Base-by-base conservation (phyloP, 2,797 vertebrate genomes). In the Sebastiscus albofasciatus region DNA sequence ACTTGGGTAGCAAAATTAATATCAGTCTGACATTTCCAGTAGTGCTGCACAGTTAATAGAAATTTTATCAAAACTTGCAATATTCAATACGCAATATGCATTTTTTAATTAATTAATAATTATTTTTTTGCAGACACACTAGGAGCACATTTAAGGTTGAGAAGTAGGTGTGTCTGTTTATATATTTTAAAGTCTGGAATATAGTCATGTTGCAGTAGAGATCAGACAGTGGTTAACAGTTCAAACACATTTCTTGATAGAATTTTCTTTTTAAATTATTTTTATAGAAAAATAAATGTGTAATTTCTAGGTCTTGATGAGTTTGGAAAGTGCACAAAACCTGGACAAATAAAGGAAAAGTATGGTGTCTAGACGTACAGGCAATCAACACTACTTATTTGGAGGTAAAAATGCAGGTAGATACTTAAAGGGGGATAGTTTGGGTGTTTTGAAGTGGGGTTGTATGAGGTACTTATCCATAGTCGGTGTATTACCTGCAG, bases 21-120 rank as follows among this genome's bases (percentile, higher is more conserved):
- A 31, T 61, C 29, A 0, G 31, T 31, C 29, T 58, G 6, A 16
- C 18, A 3, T 10, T 29, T 26, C 27, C 0, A 60, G 58, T 0
- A 3, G 39, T 13, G 39, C 39, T 16, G 39, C 39, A 42, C 39
- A 14, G 0, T 42, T 42, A 16, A 42, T 42, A 0, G 1, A 16
- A 6, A 42, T 42, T 16, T 0, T 3, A 42, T 42, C 0, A 42
- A 42, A 42, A 6, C 6, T 42, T 42, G 39, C 39, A 42, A 42
- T 42, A 42, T 42, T 42, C 39, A 42, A 7, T 31, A 31, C 4
- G 0, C 36, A 14, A 29, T 42, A 42, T 2, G 33, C 33, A 34
- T 4, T 34, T 34, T 34, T 34, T 4, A 36, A 36, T 24, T 24
- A 24, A 24, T 24, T 24, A 24, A 36, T 36, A 4, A 11, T 34